Evolutionary conservation across 2,797 vertebrate genomes (phyloP).

Genomic region (Acropternis orthonyx): DNA sequence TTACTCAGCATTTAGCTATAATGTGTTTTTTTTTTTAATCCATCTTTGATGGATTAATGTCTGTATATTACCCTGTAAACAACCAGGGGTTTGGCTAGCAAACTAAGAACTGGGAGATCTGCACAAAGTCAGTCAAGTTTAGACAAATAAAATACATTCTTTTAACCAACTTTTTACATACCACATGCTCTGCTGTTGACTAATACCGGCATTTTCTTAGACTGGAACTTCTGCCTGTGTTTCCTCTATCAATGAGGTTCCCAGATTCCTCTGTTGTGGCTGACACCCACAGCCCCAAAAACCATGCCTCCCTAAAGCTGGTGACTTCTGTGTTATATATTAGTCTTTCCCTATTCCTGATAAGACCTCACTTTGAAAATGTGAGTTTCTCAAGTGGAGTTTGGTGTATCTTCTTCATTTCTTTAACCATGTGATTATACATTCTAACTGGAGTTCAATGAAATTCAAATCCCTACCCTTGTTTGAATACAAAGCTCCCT

Average conservation of each 20-base stretch:
- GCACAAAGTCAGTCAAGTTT: background rate
- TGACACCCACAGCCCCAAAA: background rate
- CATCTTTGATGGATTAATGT: background rate
- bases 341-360: background rate
- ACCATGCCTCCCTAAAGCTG: accelerated
- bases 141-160: background rate
- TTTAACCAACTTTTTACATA: background rate
- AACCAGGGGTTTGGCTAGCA: background rate
- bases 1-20: constrained; percentile 5
- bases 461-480: background rate
- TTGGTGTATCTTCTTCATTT: background rate
- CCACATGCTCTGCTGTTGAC: background rate
- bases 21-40: background rate
- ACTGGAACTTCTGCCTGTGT: background rate
- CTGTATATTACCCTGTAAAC: background rate
- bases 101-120: background rate
- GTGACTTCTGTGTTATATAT: background rate
- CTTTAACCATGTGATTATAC: background rate
- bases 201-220: background rate
- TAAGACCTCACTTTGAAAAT: background rate
- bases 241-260: background rate
- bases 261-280: background rate
- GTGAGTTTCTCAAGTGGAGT: background rate
- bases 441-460: background rate
- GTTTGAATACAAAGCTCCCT: background rate